Percentiles rank a stretch among this genome's conserved stretches.
Evolutionary conservation across 2,888 invertebrate species (phyloP).

Genomic region (Troides helena): DNA sequence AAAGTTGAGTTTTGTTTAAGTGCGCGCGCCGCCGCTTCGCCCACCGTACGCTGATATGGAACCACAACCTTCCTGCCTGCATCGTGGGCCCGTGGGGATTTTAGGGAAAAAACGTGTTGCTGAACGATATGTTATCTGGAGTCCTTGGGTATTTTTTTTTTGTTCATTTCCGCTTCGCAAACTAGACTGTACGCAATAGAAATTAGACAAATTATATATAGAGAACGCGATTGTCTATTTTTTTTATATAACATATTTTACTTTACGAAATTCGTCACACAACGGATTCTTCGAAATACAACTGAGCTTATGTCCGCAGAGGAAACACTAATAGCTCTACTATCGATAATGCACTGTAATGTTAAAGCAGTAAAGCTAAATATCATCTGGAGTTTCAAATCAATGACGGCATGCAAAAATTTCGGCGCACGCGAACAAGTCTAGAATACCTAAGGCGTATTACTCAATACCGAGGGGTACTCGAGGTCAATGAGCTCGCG

Average conservation of each 20-base stretch:
- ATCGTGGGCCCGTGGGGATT: conserved; percentile 28
- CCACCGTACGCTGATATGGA: conserved; percentile 22
- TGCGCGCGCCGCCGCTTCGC: conserved; percentile 3
- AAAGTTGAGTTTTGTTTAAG: background rate
- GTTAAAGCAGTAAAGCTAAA: background rate
- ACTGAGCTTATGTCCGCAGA: background rate
- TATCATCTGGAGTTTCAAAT: background rate
- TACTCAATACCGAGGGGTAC: conserved; percentile 32
- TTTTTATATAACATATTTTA: background rate
- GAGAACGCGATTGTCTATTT: background rate
- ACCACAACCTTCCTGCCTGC: conserved; percentile 29
- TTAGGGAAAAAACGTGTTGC: conserved; percentile 27
- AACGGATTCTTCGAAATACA: conserved; percentile 10
- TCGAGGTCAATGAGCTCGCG: conserved; percentile 34
- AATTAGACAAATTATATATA: background rate
- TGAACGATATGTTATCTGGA: conserved; percentile 28
- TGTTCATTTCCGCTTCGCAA: conserved; percentile 17
- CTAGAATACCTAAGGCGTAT: conserved; percentile 35
- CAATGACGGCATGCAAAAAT: conserved; percentile 24
- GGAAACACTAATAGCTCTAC: background rate
- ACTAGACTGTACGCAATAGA: background rate
- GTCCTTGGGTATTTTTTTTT: conserved; percentile 26
- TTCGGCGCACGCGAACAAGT: conserved; percentile 29
- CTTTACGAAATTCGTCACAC: conserved; percentile 15
- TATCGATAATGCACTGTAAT: background rate